Conservation (phyloP, 2,797 vertebrate genomes). For the Pseudochirops corinnae region DNA sequence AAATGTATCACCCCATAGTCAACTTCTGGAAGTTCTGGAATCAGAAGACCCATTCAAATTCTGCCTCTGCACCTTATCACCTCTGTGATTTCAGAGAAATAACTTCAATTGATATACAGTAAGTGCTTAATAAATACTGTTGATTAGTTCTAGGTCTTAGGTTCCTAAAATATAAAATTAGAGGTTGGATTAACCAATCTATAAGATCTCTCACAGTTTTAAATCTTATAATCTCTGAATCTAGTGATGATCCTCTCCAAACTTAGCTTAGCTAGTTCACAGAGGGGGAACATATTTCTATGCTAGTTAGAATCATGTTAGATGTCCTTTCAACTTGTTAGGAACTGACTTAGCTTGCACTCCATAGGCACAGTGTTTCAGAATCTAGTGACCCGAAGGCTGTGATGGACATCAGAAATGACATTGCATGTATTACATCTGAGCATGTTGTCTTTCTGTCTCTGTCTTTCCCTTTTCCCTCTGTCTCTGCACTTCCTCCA, state of each 20-base stretch:
- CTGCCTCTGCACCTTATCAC: background rate
- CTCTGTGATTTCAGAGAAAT: background rate
- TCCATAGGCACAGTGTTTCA: background rate
- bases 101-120: background rate
- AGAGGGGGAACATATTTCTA: background rate
- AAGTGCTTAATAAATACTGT: background rate
- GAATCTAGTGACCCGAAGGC: background rate
- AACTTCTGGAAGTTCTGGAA: background rate
- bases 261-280: background rate
- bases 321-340: background rate
- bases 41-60: background rate
- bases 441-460: background rate
- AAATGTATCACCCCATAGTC: background rate
- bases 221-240: background rate
- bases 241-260: background rate
- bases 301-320: background rate
- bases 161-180: background rate
- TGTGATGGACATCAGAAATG: background rate
- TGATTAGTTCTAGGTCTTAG: background rate
- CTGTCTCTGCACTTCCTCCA: too few relatives aligned
- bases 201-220: background rate
- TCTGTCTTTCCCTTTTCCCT: background rate
- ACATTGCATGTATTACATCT: background rate
- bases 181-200: background rate
- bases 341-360: background rate